Conservation (phyloP, 2,113 vertebrate genomes). For the Alaudala cheleensis region DNA sequence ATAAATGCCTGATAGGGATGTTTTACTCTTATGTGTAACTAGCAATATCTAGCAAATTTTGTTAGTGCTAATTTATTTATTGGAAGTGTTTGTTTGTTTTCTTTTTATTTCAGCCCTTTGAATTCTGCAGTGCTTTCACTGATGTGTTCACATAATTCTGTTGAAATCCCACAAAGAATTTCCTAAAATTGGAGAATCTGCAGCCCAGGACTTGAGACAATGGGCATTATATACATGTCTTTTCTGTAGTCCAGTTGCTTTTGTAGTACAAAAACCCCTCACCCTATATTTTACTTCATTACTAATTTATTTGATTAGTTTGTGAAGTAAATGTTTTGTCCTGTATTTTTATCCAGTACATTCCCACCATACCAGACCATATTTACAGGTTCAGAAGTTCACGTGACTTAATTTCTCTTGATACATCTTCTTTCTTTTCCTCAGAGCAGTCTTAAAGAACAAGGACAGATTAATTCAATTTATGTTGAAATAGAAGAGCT, state of each 20-base stretch:
- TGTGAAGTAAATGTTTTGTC: not conserved
- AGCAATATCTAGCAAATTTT: not conserved
- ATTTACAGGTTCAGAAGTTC: not conserved
- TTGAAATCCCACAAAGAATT: not conserved
- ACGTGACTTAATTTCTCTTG: not conserved
- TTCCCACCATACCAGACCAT: not conserved
- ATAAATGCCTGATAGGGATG: not conserved
- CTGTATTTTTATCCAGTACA: not conserved
- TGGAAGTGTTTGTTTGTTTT: not conserved
- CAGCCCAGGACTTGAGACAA: not conserved
- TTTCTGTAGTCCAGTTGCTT: not conserved
- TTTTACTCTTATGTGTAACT: not conserved
- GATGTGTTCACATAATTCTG: not conserved
- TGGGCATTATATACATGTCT: not conserved
- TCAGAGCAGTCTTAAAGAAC: constrained; percentile 10
- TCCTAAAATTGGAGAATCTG: not conserved
- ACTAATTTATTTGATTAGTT: not conserved
- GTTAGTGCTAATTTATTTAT: not conserved
- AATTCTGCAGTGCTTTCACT: not conserved
- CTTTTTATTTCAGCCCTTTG: not conserved
- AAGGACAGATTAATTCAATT: constrained; percentile 33
- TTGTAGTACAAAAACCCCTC: not conserved
- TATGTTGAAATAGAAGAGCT: constrained; percentile 20
- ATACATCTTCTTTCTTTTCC: not conserved
- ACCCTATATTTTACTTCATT: not conserved